Base-by-base conservation (phyloP, 2,888 invertebrate genomes). In the Lypha dubia region DNA sequence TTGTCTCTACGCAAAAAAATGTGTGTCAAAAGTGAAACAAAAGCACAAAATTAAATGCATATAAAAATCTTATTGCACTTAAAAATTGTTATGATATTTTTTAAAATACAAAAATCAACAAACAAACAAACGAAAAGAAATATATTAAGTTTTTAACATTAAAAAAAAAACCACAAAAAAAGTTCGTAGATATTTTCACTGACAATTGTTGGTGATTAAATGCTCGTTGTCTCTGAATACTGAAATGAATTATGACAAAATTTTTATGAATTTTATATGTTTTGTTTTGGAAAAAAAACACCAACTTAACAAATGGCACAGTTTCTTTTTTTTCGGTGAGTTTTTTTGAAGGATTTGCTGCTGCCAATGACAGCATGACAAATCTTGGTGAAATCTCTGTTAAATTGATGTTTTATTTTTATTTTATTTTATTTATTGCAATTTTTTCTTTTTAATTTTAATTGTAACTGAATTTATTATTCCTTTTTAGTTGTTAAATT, bases 321-420 rank as follows among this genome's bases (percentile, higher is more conserved):
- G 11, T 53, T 79, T 51, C 46, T 22, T 62, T 56, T 53, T 32
- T 32, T 32, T 38, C 15, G 24, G 38, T 17, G 15, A 22, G 13
- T 20, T n/a, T 20, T 70, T 68, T 44, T 73, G 65, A 74, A 77
- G 83, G 83, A 77, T 83, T 83, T 79, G 46, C 58, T 20, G 62
- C 28, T 58, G 15, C 11, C 24, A 51, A 38, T 38, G n/a, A 7
- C 8, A 11, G 5, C 49, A 68, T 84, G 73, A 73, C 84, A 81
- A 81, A 70, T 79, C 70, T 74, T 49, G 81, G 84, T 77, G 84
- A 84, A 84, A 84, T 84, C 81, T 7, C 71, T 38, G 35, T 79
- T 65, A 38, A 73, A 56, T 49, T 65, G 56, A 73, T 65, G 71
- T 65, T 58, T 46, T 51, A 35, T 13, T 22, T 44, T 38, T 32